These are phyloP conservation scores for Toxotes chatareus DNA, from an alignment of 2,113 vertebrate species.

Conservation along the genomic window DNA sequence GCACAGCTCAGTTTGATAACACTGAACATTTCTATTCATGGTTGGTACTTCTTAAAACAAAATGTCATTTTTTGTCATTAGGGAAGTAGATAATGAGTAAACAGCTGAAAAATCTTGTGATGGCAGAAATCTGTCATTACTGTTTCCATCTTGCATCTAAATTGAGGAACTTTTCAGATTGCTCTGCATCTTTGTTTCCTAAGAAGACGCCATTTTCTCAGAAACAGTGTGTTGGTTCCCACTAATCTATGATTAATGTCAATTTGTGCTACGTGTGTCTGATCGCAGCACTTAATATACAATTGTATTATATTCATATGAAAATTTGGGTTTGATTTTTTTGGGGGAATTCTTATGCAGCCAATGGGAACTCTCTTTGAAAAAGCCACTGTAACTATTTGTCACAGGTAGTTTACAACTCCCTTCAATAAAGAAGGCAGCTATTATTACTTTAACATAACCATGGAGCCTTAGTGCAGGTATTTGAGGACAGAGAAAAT, in stretches of 20 bases:
- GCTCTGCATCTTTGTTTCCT: neutral
- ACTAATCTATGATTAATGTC: slow-evolving; percentile 1
- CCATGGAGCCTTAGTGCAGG: neutral
- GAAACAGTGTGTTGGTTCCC: slow-evolving; percentile 4
- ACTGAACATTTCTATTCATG: no score
- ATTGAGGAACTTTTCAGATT: neutral
- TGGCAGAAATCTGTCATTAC: no score
- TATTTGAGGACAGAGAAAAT: neutral
- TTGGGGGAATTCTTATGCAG: neutral
- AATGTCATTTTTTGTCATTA: neutral
- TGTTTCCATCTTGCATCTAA: no score
- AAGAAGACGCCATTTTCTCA: neutral
- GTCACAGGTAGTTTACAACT: no score
- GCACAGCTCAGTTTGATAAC: no score
- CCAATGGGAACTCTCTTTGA: neutral
- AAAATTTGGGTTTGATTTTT: slow-evolving; percentile 3
- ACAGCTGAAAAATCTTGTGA: no score
- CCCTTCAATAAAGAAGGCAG: neutral
- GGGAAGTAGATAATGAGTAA: neutral
- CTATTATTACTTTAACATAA: neutral
- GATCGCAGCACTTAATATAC: slow-evolving; percentile 14
- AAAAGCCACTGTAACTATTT: neutral
- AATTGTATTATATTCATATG: slow-evolving; percentile 4
- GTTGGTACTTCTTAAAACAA: neutral
- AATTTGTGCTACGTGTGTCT: slow-evolving; percentile 7